Evolutionary conservation across 2,888 invertebrate species (phyloP).

Genomic region (Willowsia nigromaculata): DNA sequence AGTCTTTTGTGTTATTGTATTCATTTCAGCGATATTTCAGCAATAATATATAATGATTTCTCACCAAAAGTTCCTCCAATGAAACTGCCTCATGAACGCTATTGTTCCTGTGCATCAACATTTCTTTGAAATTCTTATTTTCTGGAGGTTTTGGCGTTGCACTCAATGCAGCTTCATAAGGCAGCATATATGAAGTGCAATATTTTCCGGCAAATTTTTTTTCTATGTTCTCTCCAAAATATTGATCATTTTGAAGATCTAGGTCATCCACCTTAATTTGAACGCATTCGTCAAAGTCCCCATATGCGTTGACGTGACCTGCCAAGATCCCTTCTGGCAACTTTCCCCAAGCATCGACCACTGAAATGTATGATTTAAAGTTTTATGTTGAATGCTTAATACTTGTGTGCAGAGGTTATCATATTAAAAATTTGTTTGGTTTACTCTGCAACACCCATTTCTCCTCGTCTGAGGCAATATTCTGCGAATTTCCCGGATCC

Average conservation of each 20-base stretch:
- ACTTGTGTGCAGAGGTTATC: too few relatives aligned
- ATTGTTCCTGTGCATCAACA: not conserved
- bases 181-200: constrained; percentile 69
- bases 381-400: not conserved
- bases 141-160: not conserved
- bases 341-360: constrained; percentile 82
- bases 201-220: constrained; percentile 71
- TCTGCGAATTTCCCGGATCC: not conserved
- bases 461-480: not conserved
- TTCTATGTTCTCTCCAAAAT: not conserved
- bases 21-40: not conserved
- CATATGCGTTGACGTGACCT: constrained; percentile 81
- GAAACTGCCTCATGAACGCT: constrained; percentile 27
- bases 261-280: constrained; percentile 14
- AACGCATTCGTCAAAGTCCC: constrained; percentile 81
- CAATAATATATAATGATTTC: not conserved
- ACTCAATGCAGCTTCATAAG: not conserved
- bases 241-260: not conserved
- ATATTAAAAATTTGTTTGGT: not conserved
- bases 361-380: constrained; percentile 78
- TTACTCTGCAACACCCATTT: constrained; percentile 66
- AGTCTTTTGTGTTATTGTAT: not conserved
- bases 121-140: not conserved
- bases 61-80: constrained; percentile 32
- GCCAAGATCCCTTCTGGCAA: constrained; percentile 81